Evolutionary conservation across 2,113 vertebrate species (phyloP), one percentile per base, ranked within the genome.

Genomic region (Porphyrio hochstetteri): DNA sequence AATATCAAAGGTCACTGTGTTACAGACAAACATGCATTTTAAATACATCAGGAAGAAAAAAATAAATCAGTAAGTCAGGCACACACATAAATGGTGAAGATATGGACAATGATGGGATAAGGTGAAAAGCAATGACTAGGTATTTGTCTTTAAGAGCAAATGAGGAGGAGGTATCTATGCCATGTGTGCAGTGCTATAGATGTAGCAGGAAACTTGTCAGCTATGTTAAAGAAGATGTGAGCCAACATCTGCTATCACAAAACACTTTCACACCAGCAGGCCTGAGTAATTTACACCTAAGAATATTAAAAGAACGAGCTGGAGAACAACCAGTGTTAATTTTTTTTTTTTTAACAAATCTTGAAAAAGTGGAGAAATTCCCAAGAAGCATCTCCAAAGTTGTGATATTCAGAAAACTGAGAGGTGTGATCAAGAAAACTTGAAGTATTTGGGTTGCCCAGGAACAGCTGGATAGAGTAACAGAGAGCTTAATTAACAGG

Each of bases 1-100:
- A 92, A 83, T 92, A 93, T 71, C 94, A 94, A 95, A 96, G 89
- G 86, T 96, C 84, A 13, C 38, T 63, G 63, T 92, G 55, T 46
- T 86, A 86, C 35, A 71, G 83, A 84, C 15, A 86, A 78, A 71
- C 2, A 7, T 18, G 9, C 16, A 19, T 81, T 86, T 78, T 25
- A 86, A 92, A 88, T 92, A 56, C 12, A 86, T 46, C 18, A 78
- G 64, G 60, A 86, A 69, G 53, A 75, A 82, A 87, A 79, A 77
- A 88, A 76, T 31, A 44, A 33, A 16, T 5, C 64, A 46, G 42
- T 24, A 83, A 70, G 8, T 46, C 42, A 57, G 20, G 13, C 29
- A 72, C 35, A 40, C 19, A 82, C 1, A 3, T 60, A 84, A 87
- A 78, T 40, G 24, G 25, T 50, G 72, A 78, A 42, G 38, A 83